Conservation (phyloP, 2,888 invertebrate genomes). For the Allophyes oxyacanthae region DNA sequence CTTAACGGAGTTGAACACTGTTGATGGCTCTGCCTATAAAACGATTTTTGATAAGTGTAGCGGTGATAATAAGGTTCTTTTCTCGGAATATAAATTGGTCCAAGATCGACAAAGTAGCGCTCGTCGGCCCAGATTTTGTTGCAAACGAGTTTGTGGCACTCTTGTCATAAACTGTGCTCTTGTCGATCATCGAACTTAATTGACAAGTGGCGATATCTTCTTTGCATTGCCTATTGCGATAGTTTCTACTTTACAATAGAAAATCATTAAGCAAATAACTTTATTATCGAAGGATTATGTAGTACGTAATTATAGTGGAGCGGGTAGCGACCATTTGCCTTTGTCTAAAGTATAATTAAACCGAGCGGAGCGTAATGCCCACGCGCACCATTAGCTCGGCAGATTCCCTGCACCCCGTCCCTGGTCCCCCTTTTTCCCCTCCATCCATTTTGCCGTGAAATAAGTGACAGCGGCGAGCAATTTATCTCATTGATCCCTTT, state of each 20-base stretch:
- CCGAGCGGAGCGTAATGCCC: constrained; percentile 72
- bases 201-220: constrained; percentile 17
- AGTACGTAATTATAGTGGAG: constrained; percentile 44
- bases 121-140: constrained; percentile 34
- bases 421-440: constrained; percentile 49
- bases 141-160: constrained; percentile 42
- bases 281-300: constrained; percentile 37
- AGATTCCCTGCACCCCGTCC: constrained; percentile 54
- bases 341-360: constrained; percentile 72
- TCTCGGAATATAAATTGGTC: constrained; percentile 51
- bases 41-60: constrained; percentile 60
- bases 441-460: constrained; percentile 73
- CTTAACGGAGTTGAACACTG: constrained; percentile 68
- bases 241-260: constrained; percentile 29
- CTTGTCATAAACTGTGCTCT: no score
- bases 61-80: constrained; percentile 53
- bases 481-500: constrained; percentile 86
- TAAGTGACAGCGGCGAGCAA: constrained; percentile 81
- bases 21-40: constrained; percentile 66
- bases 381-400: constrained; percentile 77
- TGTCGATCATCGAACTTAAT: constrained; percentile 42
- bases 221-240: constrained; percentile 20
- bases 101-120: constrained; percentile 43
- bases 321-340: constrained; percentile 59
- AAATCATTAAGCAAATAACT: constrained; percentile 36